A percentile compares a stretch with the other conserved stretches of the same genome.
These are phyloP conservation scores for Thunnus thynnus DNA, from an alignment of 2,113 vertebrate genomes.

Conservation along the genomic window DNA sequence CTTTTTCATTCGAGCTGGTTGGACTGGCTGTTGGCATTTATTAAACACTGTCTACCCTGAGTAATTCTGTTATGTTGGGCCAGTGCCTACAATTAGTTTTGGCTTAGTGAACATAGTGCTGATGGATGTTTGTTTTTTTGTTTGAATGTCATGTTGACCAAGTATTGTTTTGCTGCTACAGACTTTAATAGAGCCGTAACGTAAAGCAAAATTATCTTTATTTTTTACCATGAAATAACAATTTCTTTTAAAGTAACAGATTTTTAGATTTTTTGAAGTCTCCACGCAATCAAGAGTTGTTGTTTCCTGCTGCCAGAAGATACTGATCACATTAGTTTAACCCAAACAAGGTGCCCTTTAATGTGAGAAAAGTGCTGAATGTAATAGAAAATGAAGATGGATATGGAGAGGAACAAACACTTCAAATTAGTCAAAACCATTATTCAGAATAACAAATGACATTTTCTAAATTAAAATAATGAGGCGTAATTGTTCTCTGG, in stretches of 20 bases:
- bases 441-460: neutral
- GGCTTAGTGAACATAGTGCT: neutral
- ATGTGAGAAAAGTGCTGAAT: neutral
- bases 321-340: constrained; percentile 12
- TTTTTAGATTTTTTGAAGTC: neutral
- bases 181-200: neutral
- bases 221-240: neutral
- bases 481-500: neutral
- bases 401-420: neutral
- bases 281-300: neutral
- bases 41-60: constrained; percentile 4
- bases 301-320: constrained; percentile 21
- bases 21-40: constrained; percentile 28
- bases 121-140: neutral
- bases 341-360: neutral
- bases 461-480: neutral
- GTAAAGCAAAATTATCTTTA: neutral
- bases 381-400: neutral
- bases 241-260: neutral
- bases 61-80: constrained; percentile 30
- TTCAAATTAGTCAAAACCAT: neutral
- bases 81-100: constrained; percentile 34
- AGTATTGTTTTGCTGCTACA: constrained; percentile 2
- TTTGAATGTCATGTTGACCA: neutral
- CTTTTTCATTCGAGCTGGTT: constrained; percentile 18